Evolutionary conservation across 2,797 vertebrate species (phyloP).

Genomic region (Prionace glauca): DNA sequence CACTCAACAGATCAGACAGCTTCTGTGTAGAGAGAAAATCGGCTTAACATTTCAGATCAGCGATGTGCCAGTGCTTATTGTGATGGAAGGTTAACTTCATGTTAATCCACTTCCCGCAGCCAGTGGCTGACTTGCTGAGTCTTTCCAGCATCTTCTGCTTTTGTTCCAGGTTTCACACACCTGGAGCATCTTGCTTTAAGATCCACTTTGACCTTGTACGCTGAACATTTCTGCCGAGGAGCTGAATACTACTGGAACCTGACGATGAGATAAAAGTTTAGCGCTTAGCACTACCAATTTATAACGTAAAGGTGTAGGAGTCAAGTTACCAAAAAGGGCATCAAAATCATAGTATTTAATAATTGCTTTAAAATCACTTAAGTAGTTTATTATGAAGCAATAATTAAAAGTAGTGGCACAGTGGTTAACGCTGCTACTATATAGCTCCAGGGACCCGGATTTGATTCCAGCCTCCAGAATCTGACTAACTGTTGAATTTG

Average conservation of each 20-base stretch:
- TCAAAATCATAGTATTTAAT: no score
- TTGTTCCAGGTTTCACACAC: not conserved
- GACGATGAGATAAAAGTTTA: not conserved
- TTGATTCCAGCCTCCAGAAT: no score
- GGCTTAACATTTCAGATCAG: not conserved
- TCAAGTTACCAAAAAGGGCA: no score
- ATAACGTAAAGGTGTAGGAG: no score
- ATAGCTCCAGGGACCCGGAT: no score
- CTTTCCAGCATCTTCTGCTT: not conserved
- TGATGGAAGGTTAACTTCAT: not conserved
- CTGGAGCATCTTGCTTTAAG: not conserved
- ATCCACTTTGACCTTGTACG: not conserved
- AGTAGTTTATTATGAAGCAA: no score
- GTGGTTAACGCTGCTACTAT: no score
- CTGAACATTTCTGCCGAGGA: not conserved
- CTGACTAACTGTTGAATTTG: no score
- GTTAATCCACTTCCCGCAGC: not conserved
- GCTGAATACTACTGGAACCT: not conserved
- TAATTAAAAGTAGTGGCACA: no score
- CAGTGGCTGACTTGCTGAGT: not conserved
- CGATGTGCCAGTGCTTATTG: not conserved
- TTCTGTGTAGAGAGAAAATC: not conserved
- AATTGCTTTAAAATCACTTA: no score
- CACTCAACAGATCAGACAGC: not conserved
- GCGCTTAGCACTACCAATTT: not conserved